Evolutionary conservation across 2,113 vertebrate species (phyloP).

Genomic region (Serilophus lunatus): DNA sequence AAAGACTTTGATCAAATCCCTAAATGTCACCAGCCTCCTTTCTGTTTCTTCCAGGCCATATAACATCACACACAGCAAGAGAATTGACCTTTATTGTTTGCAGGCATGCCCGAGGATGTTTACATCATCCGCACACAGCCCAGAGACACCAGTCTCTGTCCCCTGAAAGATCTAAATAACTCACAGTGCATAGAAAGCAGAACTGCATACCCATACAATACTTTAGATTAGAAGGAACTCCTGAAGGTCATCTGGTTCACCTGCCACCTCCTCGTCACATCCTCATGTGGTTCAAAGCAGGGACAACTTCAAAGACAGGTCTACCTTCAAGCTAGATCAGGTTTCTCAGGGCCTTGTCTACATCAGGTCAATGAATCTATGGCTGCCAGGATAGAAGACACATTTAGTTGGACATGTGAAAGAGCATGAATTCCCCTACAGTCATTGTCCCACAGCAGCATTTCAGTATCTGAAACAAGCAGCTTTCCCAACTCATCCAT

Average conservation of each 20-base stretch:
- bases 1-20: slow-evolving; percentile 30
- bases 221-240: not conserved
- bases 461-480: not conserved
- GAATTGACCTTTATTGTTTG: slow-evolving; percentile 22
- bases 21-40: slow-evolving; percentile 18
- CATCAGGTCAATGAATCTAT: not conserved
- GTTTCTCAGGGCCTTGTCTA: not conserved
- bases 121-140: not conserved
- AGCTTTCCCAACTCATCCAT: not conserved
- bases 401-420: not conserved
- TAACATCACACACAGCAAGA: not conserved
- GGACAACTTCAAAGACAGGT: not conserved
- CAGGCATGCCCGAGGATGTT: slow-evolving; percentile 1
- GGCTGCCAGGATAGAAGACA: not conserved
- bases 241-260: not conserved
- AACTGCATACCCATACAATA: not conserved
- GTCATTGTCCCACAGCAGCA: not conserved
- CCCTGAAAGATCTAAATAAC: not conserved
- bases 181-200: not conserved
- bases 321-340: not conserved
- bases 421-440: not conserved
- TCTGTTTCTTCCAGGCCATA: slow-evolving; percentile 18
- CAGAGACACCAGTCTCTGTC: not conserved
- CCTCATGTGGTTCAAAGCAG: not conserved
- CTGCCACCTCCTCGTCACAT: not conserved